A percentile compares a stretch with the other conserved stretches of the same genome.
These are phyloP conservation scores for Turnix velox DNA, from an alignment of 2,113 vertebrate species.

Conservation along the genomic window DNA sequence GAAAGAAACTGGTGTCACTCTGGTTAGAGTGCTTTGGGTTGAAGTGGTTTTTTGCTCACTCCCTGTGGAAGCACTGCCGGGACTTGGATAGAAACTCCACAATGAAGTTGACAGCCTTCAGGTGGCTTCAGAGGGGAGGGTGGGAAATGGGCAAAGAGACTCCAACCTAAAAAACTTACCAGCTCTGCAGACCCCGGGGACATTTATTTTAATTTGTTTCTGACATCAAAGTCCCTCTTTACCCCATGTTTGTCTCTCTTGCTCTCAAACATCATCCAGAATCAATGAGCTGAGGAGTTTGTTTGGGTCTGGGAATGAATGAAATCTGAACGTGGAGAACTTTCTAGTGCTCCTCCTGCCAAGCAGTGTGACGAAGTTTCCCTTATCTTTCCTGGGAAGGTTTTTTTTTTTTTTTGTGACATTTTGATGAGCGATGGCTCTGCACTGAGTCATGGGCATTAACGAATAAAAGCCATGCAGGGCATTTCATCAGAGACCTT, in stretches of 20 bases:
- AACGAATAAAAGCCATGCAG: not conserved
- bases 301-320: not conserved
- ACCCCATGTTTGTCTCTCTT: not conserved
- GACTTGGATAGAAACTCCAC: not conserved
- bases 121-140: not conserved
- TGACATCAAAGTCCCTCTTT: not conserved
- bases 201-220: not conserved
- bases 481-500: not conserved
- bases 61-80: not conserved
- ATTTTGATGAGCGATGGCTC: not conserved
- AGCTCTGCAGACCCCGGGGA: rapidly evolving
- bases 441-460: not conserved
- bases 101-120: not conserved
- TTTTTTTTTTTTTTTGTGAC: not conserved
- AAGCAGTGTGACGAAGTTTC: not conserved
- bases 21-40: not conserved
- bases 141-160: not conserved
- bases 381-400: not conserved
- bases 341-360: not conserved
- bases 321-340: not conserved
- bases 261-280: not conserved
- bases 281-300: not conserved
- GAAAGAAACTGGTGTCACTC: rapidly evolving
- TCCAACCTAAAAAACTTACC: not conserved
- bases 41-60: no score